Base-by-base conservation (phyloP, 2,797 vertebrate species). In the Parauchenoglanis ngamensis region DNA sequence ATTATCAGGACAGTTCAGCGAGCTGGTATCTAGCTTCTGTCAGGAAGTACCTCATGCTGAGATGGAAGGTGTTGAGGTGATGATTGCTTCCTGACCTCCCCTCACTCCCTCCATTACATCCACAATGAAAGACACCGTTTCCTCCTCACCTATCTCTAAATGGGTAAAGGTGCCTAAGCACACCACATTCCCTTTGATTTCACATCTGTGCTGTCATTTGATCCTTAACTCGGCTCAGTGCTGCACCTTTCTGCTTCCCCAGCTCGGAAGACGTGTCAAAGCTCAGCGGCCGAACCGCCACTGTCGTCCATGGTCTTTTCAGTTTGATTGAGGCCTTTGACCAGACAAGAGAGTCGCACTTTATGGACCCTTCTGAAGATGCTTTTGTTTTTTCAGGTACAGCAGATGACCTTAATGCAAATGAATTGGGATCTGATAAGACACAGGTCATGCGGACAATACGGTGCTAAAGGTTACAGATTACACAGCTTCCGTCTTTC, bases 31-130 rank as follows among this genome's bases (percentile, higher is more conserved):
- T 79, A 35, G 63, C 81, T 90, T 91, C 92, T 85, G 92, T 92
- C 87, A 90, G 90, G 90, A 91, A 81, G 70, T 21, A 78, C 93
- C 91, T 90, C 94, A 92, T 91, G 93, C 94, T 94, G 94, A 91
- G 93, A 70, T 89, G 91, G 63, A 89, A 94, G 91, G 94, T 95
- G 94, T 95, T 93, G 94, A 91, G 88, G 92, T 91, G 92, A 94
- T 95, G 95, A 95, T 95, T 96, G 94, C 93, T 93, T 94, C 90
- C 93, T 95, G 95, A 96, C 95, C 95, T 94, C 89, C 90, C 90
- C 85, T 78, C 40, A 59, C 52, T 76, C 92, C 93, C 94, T 92
- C 94, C 92, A 94, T 95, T 94, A 94, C 92, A 94, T 95, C 94
- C 93, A 91, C 93, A 95, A 94, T 94, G 88, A 96, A 94, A 94